phyloP scores from a whole-genome alignment of 2,888 invertebrate species.

The Pyrrhosoma nymphula region DNA sequence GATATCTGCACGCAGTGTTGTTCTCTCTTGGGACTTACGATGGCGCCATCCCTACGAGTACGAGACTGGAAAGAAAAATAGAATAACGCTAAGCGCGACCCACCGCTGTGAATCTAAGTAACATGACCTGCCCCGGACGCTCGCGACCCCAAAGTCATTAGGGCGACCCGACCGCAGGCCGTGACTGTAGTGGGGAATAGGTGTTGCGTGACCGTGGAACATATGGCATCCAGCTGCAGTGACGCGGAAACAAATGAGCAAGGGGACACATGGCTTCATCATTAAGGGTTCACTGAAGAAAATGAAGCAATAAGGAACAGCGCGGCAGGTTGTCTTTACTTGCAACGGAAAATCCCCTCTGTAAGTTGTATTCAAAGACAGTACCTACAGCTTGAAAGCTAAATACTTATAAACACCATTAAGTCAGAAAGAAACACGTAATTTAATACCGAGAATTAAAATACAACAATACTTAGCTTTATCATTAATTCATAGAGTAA shows the following conservation, averaged over 20 bases:
- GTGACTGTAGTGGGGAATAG: not conserved
- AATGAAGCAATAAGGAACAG: not conserved
- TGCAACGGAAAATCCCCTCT: not conserved
- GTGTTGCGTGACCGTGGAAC: slow-evolving; percentile 20
- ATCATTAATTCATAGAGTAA: too few species aligned
- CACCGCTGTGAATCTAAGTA: not conserved
- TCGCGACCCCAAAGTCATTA: not conserved
- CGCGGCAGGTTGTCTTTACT: not conserved
- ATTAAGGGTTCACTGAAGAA: not conserved
- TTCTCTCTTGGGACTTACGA: not conserved
- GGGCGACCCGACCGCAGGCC: not conserved
- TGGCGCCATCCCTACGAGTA: not conserved
- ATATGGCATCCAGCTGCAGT: not conserved
- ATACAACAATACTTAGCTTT: too few species aligned
- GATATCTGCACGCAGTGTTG: not conserved
- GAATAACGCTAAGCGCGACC: not conserved
- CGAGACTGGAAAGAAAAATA: not conserved
- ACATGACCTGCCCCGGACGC: not conserved
- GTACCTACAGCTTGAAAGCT: too few species aligned
- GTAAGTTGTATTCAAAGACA: not conserved
- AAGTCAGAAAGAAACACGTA: too few species aligned
- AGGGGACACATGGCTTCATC: slow-evolving; percentile 8
- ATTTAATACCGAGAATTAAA: too few species aligned
- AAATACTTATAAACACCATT: too few species aligned
- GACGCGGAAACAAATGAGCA: not conserved